A percentile compares a stretch with the other conserved stretches of the same genome.
Evolutionary conservation across 2,888 invertebrate genomes (phyloP).

Genomic region (Elegia similella): DNA sequence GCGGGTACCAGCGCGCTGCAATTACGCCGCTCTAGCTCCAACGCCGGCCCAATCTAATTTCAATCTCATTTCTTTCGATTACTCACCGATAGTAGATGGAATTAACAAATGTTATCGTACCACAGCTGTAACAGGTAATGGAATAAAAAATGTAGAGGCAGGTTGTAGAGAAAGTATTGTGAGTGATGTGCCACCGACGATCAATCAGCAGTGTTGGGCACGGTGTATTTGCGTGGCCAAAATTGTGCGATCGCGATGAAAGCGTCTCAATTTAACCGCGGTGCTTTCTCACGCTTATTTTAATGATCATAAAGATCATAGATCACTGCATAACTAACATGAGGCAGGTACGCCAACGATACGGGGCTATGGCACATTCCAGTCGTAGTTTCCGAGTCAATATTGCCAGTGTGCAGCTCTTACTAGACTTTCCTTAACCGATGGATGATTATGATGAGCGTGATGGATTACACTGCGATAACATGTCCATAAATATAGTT

Average conservation of each 20-base stretch:
- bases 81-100: constrained; percentile 56
- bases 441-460: constrained; percentile 4
- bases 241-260: constrained; percentile 32
- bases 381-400: neutral
- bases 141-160: constrained; percentile 49
- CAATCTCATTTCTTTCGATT: constrained; percentile 70
- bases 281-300: constrained; percentile 38
- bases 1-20: constrained; percentile 42
- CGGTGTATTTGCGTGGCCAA: constrained; percentile 36
- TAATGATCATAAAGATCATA: constrained; percentile 27
- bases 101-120: constrained; percentile 61
- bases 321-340: constrained; percentile 2
- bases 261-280: constrained; percentile 19
- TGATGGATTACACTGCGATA: neutral
- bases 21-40: constrained; percentile 56
- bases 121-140: constrained; percentile 42
- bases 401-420: constrained; percentile 11
- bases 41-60: constrained; percentile 63
- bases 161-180: constrained; percentile 57
- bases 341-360: neutral
- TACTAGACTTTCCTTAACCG: constrained; percentile 2
- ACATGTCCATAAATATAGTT: neutral
- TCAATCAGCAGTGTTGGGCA: constrained; percentile 51
- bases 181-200: constrained; percentile 39
- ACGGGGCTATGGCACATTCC: neutral